A percentile compares a stretch with the other conserved stretches of the same genome.
phyloP scores from a whole-genome alignment of 1,140 invertebrate species.

The Zaprionus taronus region DNA sequence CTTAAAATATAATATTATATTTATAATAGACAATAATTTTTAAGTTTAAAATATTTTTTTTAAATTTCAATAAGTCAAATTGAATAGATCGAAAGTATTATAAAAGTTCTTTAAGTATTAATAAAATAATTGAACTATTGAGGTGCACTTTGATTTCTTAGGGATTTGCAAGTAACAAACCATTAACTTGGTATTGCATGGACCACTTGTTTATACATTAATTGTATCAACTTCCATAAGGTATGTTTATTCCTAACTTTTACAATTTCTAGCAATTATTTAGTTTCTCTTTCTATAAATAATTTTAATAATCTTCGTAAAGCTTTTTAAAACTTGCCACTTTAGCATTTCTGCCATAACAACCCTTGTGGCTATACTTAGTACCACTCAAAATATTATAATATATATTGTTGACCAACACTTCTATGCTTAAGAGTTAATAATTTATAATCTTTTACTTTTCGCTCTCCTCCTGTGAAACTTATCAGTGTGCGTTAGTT shows the following conservation, averaged over 20 bases:
- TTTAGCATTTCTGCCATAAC: background rate
- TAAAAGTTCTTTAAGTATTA: background rate
- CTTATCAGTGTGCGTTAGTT: constrained; percentile 7
- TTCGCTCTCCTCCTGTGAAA: background rate
- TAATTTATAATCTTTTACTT: background rate
- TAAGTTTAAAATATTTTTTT: background rate
- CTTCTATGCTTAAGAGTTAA: background rate
- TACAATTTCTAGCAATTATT: background rate
- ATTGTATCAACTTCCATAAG: too few relatives aligned
- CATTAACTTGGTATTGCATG: too few relatives aligned
- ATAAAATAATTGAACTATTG: background rate
- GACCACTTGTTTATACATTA: too few relatives aligned
- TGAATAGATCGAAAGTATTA: too few relatives aligned
- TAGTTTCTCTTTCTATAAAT: background rate
- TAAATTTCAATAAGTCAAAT: background rate
- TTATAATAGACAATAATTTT: too few relatives aligned
- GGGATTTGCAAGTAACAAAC: too few relatives aligned
- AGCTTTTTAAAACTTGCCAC: background rate
- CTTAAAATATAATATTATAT: too few relatives aligned
- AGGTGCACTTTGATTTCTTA: too few relatives aligned
- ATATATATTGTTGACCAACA: background rate
- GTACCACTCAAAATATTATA: background rate
- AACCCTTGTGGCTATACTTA: background rate
- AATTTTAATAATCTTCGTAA: background rate
- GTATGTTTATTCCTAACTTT: too few relatives aligned